Conservation (phyloP, 2,113 vertebrate genomes). For the Microtus oregoni region DNA sequence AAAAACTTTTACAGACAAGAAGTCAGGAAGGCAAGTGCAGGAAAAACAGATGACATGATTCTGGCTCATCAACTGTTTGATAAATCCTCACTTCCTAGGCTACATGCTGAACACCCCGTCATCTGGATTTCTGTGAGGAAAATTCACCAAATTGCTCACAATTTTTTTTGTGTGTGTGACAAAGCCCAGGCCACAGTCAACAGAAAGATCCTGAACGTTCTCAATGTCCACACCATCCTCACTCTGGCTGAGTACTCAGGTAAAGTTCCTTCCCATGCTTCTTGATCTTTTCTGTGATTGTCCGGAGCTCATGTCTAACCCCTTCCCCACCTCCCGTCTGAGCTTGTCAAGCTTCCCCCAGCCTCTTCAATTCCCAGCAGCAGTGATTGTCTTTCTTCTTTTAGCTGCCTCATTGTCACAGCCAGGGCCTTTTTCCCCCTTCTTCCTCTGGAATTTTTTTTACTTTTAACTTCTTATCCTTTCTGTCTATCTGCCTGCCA, state of each 20-base stretch:
- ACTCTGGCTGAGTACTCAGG: background rate
- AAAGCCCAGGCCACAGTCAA: background rate
- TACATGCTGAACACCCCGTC: background rate
- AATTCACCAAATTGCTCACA: background rate
- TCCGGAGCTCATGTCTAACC: background rate
- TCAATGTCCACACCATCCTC: slow-evolving; percentile 23
- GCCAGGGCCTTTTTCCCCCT: slow-evolving; percentile 33
- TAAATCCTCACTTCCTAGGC: slow-evolving; percentile 32
- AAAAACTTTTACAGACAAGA: slow-evolving; percentile 48
- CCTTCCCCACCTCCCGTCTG: background rate
- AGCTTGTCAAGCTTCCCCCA: background rate
- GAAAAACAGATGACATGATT: background rate
- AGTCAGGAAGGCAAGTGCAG: slow-evolving; percentile 12
- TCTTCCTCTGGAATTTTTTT: slow-evolving; percentile 66
- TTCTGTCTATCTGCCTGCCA: slow-evolving; percentile 76
- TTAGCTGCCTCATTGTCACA: slow-evolving; percentile 76
- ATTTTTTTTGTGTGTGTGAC: background rate
- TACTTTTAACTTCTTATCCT: slow-evolving; percentile 79
- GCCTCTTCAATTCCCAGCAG: slow-evolving; percentile 76
- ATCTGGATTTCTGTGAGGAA: background rate
- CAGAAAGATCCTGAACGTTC: slow-evolving; percentile 3
- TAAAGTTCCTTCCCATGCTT: background rate
- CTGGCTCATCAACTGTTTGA: background rate
- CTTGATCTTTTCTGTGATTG: background rate
- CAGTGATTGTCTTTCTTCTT: slow-evolving; percentile 64